These are phyloP conservation scores for Basileuterus tristriatus DNA, from an alignment of 2,797 vertebrate genomes.

Conservation along the genomic window DNA sequence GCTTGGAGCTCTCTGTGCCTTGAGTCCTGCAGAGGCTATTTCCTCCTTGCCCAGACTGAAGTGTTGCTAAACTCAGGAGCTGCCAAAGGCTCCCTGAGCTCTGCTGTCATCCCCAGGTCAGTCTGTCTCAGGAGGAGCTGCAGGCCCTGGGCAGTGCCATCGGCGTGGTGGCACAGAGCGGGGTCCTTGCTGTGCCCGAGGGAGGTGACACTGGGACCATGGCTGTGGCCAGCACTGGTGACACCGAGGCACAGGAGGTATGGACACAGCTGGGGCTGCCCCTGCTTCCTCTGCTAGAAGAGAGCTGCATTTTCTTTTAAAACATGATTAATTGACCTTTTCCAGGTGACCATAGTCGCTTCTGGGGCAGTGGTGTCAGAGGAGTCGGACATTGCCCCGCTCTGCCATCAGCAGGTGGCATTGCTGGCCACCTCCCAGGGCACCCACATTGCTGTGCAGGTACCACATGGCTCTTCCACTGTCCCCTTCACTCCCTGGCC, in stretches of 20 bases:
- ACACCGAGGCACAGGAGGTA: conserved; percentile 73
- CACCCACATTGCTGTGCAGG: conserved; percentile 79
- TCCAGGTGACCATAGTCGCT: conserved; percentile 78
- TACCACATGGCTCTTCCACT: neutral
- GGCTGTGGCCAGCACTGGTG: conserved; percentile 59
- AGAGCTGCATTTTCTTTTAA: neutral
- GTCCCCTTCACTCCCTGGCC: neutral
- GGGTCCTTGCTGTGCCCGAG: conserved; percentile 60
- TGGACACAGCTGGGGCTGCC: neutral
- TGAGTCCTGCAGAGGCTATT: neutral
- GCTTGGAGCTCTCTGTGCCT: neutral
- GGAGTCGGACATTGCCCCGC: conserved; percentile 43
- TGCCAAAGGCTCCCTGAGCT: neutral
- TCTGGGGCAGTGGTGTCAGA: conserved; percentile 69
- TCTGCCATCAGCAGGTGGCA: conserved; percentile 78
- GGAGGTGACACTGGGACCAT: conserved; percentile 52
- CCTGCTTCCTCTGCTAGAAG: neutral
- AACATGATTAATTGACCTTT: neutral
- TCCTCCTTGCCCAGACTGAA: neutral
- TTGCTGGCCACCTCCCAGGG: conserved; percentile 75
- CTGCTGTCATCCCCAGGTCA: conserved; percentile 58
- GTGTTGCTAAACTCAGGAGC: neutral
- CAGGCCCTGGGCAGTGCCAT: conserved; percentile 77
- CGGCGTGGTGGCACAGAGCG: conserved; percentile 72
- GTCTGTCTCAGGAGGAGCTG: conserved; percentile 74